These are phyloP conservation scores for Drosophila leontia DNA, from an alignment of 1,140 invertebrate genomes.

Conservation along the genomic window DNA sequence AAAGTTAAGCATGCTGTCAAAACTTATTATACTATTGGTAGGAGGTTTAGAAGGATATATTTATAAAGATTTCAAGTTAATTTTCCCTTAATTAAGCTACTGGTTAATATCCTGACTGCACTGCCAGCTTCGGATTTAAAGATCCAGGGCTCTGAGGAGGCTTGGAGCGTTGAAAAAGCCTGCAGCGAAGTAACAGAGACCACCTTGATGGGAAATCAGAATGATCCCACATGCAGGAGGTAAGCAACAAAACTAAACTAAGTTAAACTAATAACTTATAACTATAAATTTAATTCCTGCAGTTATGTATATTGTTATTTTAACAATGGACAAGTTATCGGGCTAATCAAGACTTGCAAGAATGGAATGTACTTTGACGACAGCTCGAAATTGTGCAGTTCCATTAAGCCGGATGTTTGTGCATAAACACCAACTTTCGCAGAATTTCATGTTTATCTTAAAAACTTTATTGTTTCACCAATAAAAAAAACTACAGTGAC, in stretches of 20 bases:
- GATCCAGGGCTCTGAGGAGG: too few relatives aligned
- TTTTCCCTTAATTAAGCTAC: not conserved
- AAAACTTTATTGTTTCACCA: not conserved
- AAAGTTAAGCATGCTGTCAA: not conserved
- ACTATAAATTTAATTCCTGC: not conserved
- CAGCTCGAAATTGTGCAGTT: not conserved
- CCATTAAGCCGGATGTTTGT: not conserved
- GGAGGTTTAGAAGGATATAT: not conserved
- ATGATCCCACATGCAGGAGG: not conserved
- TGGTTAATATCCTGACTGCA: not conserved
- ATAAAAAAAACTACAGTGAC: not conserved
- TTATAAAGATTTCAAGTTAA: not conserved
- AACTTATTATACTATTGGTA: constrained; percentile 1
- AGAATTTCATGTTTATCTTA: constrained; percentile 7
- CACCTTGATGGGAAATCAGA: not conserved
- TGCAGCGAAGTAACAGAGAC: not conserved
- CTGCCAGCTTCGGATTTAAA: not conserved
- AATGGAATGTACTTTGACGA: not conserved
- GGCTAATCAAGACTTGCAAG: not conserved
- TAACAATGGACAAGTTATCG: not conserved
- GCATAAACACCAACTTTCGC: not conserved
- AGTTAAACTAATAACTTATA: too few relatives aligned
- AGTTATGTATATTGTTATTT: not conserved
- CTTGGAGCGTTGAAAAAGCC: not conserved
- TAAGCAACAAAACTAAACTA: not conserved